phyloP scores from a whole-genome alignment of 2,888 invertebrate species.

The Drosophila putrida region DNA sequence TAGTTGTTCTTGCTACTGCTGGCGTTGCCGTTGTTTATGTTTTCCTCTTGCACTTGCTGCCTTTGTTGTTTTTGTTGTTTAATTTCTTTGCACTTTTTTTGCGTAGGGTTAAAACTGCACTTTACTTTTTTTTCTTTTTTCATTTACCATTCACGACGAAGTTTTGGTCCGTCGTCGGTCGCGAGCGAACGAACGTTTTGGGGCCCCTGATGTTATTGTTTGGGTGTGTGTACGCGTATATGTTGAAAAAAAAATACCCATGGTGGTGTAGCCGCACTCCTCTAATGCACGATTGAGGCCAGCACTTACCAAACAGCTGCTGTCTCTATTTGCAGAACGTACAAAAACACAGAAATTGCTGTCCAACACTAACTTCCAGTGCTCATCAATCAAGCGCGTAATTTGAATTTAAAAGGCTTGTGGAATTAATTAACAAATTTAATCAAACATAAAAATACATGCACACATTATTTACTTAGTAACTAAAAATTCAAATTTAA shows the following conservation, averaged over 20 bases:
- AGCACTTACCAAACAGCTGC: background rate
- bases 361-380: constrained; percentile 42
- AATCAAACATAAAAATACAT: constrained; percentile 9
- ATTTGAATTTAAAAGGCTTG: constrained; percentile 32
- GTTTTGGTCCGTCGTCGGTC: constrained; percentile 63
- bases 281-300: constrained; percentile 22
- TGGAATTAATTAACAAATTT: constrained; percentile 9
- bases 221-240: constrained; percentile 60
- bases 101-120: constrained; percentile 70
- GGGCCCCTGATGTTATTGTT: constrained; percentile 76
- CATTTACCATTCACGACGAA: constrained; percentile 77
- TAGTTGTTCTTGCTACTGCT: constrained; percentile 55
- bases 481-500: constrained; percentile 3
- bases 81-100: constrained; percentile 61
- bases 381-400: constrained; percentile 37
- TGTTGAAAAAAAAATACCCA: constrained; percentile 45
- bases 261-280: constrained; percentile 34
- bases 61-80: constrained; percentile 68
- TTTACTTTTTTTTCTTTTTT: constrained; percentile 64
- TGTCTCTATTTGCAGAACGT: constrained; percentile 45
- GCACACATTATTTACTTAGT: constrained; percentile 5
- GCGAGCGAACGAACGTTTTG: constrained; percentile 69
- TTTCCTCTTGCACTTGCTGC: constrained; percentile 71
- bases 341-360: constrained; percentile 21
- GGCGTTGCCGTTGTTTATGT: constrained; percentile 70